Evolutionary conservation across 2,888 invertebrate species (phyloP).

Genomic region (Clivina fossor): DNA sequence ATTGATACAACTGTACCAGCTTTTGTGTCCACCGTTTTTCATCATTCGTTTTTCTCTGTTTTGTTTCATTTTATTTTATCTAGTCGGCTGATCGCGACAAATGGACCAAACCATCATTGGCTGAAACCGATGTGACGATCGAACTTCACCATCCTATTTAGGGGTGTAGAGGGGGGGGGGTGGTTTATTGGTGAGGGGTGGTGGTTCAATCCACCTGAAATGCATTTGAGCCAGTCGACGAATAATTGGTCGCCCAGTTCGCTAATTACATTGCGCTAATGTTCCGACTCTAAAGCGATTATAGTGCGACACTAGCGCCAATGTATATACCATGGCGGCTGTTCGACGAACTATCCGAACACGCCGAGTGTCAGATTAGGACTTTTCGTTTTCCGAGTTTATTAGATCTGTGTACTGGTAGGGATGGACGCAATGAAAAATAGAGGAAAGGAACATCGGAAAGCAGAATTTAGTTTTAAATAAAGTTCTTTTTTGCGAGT

Average conservation of each 20-base stretch:
- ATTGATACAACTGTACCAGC: neutral
- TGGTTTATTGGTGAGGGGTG: neutral
- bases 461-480: too few species aligned
- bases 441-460: too few species aligned
- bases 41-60: neutral
- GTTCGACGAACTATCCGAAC: constrained; percentile 24
- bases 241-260: constrained; percentile 30
- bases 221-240: constrained; percentile 7
- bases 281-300: constrained; percentile 33
- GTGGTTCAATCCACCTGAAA: neutral
- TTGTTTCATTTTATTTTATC: constrained; percentile 4
- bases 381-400: constrained; percentile 18
- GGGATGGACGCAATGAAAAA: too few species aligned
- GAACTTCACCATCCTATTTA: too few species aligned
- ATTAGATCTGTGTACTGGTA: constrained; percentile 17
- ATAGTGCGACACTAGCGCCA: constrained; percentile 13
- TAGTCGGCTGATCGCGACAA: neutral
- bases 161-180: too few species aligned
- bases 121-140: too few species aligned
- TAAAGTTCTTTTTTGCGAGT: too few species aligned
- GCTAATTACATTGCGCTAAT: constrained; percentile 31
- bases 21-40: neutral
- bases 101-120: constrained; percentile 5
- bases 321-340: neutral
- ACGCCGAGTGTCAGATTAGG: constrained; percentile 21